A percentile compares a stretch with the other conserved stretches of the same genome.
Conservation (phyloP, 1,140 invertebrate species). For the Oncopeltus fasciatus region DNA sequence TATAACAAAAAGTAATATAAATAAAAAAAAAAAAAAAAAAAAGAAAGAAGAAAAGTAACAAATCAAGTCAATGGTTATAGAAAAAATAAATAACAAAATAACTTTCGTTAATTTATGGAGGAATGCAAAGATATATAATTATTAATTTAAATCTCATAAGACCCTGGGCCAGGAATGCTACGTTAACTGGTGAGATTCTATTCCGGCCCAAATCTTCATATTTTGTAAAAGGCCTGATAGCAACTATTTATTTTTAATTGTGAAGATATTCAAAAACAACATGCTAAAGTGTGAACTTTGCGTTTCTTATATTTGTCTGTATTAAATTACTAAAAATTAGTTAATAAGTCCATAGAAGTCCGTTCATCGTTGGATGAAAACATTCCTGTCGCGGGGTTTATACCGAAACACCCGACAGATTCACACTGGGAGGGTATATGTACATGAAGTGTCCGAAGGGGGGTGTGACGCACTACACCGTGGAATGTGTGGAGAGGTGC, state of each 20-base stretch:
- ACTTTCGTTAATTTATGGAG: no score
- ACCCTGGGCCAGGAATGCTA: background rate
- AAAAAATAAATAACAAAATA: no score
- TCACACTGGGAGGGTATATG: background rate
- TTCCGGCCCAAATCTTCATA: background rate
- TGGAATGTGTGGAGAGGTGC: background rate
- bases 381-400: conserved; percentile 4
- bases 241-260: no score
- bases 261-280: no score
- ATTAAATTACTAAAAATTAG: conserved; percentile 2
- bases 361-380: background rate
- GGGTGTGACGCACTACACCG: background rate
- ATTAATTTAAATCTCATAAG: background rate
- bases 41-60: no score
- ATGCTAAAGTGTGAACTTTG: no score
- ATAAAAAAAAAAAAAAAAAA: background rate
- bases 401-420: background rate
- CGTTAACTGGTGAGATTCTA: conserved; percentile 1
- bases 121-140: no score
- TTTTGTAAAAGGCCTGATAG: no score
- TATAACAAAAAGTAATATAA: background rate
- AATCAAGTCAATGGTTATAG: no score
- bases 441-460: background rate
- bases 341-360: conserved; percentile 6
- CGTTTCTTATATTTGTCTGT: background rate